Conservation (phyloP, 2,888 invertebrate genomes). For the Pandemis cinnamomeana region DNA sequence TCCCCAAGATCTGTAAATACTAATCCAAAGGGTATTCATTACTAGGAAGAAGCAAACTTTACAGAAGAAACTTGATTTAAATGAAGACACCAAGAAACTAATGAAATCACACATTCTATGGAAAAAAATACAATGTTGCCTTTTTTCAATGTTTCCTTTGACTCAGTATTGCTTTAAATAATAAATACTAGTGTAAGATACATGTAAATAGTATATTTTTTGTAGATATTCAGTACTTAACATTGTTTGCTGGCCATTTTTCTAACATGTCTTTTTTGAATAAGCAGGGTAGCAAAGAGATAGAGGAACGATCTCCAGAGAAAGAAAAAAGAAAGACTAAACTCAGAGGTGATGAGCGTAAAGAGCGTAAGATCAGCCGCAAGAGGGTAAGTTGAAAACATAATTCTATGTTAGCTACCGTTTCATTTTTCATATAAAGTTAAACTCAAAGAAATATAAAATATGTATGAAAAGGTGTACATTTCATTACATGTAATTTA, state of each 20-base stretch:
- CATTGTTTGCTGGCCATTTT: constrained; percentile 21
- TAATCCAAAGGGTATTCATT: neutral
- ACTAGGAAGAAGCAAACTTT: neutral
- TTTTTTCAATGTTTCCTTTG: constrained; percentile 71
- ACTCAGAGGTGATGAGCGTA: constrained; percentile 83
- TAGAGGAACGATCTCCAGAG: constrained; percentile 85
- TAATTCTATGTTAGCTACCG: neutral
- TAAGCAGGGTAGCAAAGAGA: constrained; percentile 84
- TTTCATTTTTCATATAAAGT: neutral
- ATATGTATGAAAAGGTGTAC: neutral
- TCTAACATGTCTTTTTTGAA: constrained; percentile 60
- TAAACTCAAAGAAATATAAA: neutral
- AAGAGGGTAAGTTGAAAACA: constrained; percentile 86
- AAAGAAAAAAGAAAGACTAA: constrained; percentile 91
- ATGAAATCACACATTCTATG: neutral
- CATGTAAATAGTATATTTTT: constrained; percentile 3
- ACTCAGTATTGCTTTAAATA: constrained; percentile 45
- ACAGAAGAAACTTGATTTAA: neutral
- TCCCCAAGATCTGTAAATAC: neutral
- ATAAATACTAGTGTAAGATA: constrained; percentile 13
- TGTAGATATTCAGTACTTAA: constrained; percentile 8
- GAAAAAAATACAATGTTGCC: constrained; percentile 45
- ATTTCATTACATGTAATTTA: neutral
- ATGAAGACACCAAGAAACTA: constrained; percentile 9
- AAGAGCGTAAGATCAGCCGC: constrained; percentile 91